Evolutionary conservation across 2,113 vertebrate species (phyloP).

Genomic region (Lichenostomus cassidix): DNA sequence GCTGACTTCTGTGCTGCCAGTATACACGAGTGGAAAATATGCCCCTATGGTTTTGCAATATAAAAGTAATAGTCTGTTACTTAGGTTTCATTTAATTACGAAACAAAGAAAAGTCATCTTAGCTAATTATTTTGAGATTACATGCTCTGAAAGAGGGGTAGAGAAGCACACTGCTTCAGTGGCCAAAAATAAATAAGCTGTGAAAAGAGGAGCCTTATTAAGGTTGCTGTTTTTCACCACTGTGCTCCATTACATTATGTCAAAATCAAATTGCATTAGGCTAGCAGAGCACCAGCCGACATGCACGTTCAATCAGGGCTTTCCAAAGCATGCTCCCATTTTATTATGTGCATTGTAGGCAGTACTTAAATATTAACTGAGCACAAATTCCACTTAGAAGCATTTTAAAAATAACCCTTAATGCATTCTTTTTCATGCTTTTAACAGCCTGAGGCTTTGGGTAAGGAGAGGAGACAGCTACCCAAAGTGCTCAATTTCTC

Average conservation of each 20-base stretch:
- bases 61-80: not conserved
- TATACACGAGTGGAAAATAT: not conserved
- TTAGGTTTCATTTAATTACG: slow-evolving; percentile 11
- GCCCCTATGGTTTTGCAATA: not conserved
- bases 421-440: not conserved
- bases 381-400: slow-evolving; percentile 17
- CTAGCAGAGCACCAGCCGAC: not conserved
- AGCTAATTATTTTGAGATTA: not conserved
- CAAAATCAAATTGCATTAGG: slow-evolving; percentile 20
- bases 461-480: not conserved
- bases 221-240: slow-evolving; percentile 5
- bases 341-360: slow-evolving; percentile 8
- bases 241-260: not conserved
- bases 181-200: not conserved
- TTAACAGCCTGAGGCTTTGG: not conserved
- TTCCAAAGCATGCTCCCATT: not conserved
- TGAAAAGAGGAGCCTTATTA: not conserved
- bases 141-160: not conserved
- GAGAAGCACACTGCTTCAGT: not conserved
- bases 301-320: not conserved
- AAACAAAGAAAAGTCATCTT: not conserved
- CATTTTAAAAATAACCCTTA: slow-evolving; percentile 21
- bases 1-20: not conserved
- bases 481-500: not conserved
- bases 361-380: slow-evolving; percentile 35